Percentiles rank a stretch among this genome's conserved stretches.
Evolutionary conservation across 2,113 vertebrate genomes (phyloP).

Genomic region (Oceanodroma tethys): DNA sequence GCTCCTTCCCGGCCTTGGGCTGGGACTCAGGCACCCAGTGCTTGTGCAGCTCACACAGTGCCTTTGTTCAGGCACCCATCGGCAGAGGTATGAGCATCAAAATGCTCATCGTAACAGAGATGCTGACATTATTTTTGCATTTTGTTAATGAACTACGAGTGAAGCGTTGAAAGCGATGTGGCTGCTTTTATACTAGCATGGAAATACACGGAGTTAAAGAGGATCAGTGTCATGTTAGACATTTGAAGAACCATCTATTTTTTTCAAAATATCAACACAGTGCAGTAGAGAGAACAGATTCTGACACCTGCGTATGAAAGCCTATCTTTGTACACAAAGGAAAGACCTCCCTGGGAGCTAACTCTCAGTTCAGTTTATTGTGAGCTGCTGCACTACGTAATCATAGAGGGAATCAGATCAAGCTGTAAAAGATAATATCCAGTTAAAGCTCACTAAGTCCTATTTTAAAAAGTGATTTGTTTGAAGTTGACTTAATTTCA

Average conservation of each 20-base stretch:
- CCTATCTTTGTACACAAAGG: neutral
- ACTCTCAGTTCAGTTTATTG: neutral
- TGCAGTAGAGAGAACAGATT: neutral
- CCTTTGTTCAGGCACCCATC: neutral
- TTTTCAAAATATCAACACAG: neutral
- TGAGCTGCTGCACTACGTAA: neutral
- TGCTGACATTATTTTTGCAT: neutral
- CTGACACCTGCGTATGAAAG: neutral
- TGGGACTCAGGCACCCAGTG: neutral
- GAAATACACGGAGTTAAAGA: neutral
- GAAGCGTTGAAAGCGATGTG: neutral
- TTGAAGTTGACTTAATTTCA: neutral
- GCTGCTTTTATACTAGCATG: neutral
- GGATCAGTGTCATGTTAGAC: neutral
- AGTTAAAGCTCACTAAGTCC: neutral
- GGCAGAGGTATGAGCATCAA: neutral
- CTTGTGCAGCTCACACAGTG: accelerated
- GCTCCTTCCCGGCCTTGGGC: neutral
- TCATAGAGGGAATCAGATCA: neutral
- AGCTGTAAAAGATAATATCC: neutral
- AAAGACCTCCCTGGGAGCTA: neutral
- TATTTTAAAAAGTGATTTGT: neutral
- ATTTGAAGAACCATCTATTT: neutral
- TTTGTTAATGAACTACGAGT: neutral
- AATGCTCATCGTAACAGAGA: neutral